Base-by-base conservation (phyloP, 2,113 vertebrate species). In the Neolamprologus longior region DNA sequence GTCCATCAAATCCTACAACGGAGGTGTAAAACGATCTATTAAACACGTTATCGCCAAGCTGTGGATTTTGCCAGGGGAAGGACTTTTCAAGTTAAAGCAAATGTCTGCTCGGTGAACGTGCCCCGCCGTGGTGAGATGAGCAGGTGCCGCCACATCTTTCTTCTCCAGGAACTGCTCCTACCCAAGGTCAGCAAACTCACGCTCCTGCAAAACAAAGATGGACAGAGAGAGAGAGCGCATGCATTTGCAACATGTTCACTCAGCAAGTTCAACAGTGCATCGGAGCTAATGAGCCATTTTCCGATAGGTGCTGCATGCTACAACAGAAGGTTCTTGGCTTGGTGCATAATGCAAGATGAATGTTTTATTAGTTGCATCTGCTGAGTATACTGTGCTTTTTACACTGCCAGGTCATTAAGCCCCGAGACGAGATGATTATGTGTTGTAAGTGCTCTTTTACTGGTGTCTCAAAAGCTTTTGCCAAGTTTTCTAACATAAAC, bases 191-290 rank as follows among this genome's bases (percentile, higher is more conserved):
- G 92, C 90, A 88, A 92, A 91, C 83, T 86, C 86, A 52, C 85
- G 83, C 87, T 92, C 94, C 96, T 97, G 92, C 68, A 88, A 91
- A 89, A 88, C 5, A 91, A 86, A 90, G 83, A 78, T 78, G 73
- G 73, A 93, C 71, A 92, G 28, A 94, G 81, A 94, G 40, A 94
- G 80, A 94, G 61, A 95, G 82, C 37, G 88, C 79, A 85, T 15
- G 76, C 87, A 88, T 96, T 95, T 94, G 92, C 87, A 93, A 94
- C 82, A 88, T 85, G 91, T 92, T 95, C 90, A 89, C 86, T 92
- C 87, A 84, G 80, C 92, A 93, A 54, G 85, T 90, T 91, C 68
- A 88, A 86, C 85, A 91, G 83, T 89, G 83, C 88, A 92, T 13
- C 86, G 92, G 83, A 85, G 81, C 91, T 87, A 93, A 90, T 82